Evolutionary conservation across 1,140 invertebrate species (phyloP).

Genomic region (Zeugodacus cucurbitae): DNA sequence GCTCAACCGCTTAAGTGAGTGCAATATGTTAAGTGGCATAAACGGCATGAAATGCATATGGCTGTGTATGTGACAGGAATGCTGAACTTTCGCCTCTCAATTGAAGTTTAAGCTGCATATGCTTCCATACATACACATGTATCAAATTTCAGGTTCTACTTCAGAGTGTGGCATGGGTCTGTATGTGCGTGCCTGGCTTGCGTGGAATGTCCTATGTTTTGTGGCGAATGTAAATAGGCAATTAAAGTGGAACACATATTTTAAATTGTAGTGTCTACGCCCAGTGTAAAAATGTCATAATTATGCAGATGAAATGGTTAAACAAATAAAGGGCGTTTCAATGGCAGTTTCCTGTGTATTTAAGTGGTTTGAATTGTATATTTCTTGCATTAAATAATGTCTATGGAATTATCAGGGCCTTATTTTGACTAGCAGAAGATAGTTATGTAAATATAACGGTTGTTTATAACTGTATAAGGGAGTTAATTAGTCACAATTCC

Average conservation of each 20-base stretch:
- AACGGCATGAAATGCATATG: neutral
- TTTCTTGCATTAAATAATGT: no score
- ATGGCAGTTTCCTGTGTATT: neutral
- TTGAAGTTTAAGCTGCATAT: neutral
- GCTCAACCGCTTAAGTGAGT: conserved; percentile 25
- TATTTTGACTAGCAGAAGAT: no score
- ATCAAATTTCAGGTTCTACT: neutral
- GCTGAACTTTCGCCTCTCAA: neutral
- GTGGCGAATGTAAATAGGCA: conserved; percentile 22
- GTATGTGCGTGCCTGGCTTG: neutral
- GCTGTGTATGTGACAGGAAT: neutral
- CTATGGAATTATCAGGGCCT: no score
- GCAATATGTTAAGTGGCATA: conserved; percentile 1
- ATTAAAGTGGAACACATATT: conserved; percentile 4
- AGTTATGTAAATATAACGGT: no score
- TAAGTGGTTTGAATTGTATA: no score
- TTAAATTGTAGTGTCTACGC: neutral
- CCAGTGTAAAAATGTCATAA: conserved; percentile 28
- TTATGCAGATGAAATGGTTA: neutral
- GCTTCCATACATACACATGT: neutral
- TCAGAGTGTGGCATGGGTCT: neutral
- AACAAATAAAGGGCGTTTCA: neutral
- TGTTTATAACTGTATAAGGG: no score
- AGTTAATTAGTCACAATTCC: no score
- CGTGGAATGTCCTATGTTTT: neutral